A percentile compares a stretch with the other conserved stretches of the same genome.
Conservation (phyloP, 2,797 vertebrate species). For the Hemibagrus guttatus region DNA sequence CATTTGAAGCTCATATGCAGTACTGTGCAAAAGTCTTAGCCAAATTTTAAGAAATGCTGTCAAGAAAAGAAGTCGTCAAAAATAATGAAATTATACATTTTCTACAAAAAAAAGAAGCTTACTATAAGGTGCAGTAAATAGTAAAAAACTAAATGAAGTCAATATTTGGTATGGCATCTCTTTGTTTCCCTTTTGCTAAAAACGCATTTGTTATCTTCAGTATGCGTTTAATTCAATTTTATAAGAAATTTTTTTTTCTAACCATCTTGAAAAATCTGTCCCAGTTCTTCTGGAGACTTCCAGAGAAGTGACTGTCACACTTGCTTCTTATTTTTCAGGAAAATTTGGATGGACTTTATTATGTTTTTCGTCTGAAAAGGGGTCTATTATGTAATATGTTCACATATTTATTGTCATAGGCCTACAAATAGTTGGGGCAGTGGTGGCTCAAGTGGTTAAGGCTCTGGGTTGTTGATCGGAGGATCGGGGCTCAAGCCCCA, state of each 20-base stretch:
- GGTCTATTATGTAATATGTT: neutral
- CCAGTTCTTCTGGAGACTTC: neutral
- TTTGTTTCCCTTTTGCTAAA: too few species aligned
- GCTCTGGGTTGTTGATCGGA: too few species aligned
- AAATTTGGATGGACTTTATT: neutral
- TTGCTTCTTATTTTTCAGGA: neutral
- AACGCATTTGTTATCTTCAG: neutral
- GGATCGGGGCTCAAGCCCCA: too few species aligned
- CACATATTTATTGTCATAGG: neutral
- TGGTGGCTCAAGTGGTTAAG: too few species aligned
- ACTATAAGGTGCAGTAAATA: neutral
- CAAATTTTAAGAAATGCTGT: slow-evolving; percentile 1
- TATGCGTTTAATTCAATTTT: neutral
- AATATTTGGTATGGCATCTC: neutral
- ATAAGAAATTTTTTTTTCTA: neutral
- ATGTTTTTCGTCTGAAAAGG: neutral
- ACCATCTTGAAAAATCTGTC: neutral
- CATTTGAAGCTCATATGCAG: neutral
- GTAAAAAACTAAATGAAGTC: neutral
- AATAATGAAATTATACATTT: neutral
- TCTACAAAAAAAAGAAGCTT: neutral
- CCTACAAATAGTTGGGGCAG: too few species aligned
- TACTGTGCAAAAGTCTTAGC: neutral
- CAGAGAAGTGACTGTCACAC: neutral
- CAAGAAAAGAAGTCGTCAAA: neutral